phyloP scores from a whole-genome alignment of 2,113 vertebrate genomes.

The Leptocoma aspasia region DNA sequence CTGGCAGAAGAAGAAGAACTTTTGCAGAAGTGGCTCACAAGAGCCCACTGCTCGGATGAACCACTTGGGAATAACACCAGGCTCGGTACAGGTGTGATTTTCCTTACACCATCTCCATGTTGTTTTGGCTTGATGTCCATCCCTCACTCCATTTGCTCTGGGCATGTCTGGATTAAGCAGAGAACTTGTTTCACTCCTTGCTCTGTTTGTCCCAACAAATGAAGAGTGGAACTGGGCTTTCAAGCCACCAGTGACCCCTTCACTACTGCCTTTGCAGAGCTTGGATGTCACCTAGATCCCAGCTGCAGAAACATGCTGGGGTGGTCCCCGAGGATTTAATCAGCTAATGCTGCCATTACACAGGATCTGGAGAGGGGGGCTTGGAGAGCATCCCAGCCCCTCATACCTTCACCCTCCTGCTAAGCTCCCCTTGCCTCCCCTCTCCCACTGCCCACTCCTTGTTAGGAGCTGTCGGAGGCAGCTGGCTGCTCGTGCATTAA shows the following conservation, averaged over 20 bases:
- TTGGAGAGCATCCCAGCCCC: not conserved
- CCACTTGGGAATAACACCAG: not conserved
- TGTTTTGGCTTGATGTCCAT: not conserved
- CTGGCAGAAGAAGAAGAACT: not conserved
- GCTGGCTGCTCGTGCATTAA: constrained; percentile 67
- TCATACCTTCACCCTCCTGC: not conserved
- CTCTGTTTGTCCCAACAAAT: not conserved
- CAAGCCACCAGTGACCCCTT: not conserved
- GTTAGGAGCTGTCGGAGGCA: constrained; percentile 61
- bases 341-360: not conserved
- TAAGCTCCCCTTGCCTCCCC: not conserved
- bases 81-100: not conserved
- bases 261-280: not conserved
- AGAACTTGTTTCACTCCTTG: not conserved
- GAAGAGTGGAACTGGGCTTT: not conserved
- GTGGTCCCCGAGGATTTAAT: not conserved
- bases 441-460: constrained; percentile 24
- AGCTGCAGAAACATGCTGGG: fast-evolving
- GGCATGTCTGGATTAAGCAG: not conserved
- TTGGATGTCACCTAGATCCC: not conserved
- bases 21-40: not conserved
- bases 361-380: not conserved
- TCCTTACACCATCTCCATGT: not conserved
- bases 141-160: not conserved
- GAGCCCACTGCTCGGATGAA: fast-evolving